phyloP scores from a whole-genome alignment of 2,888 invertebrate genomes.

The Pandemis cinnamomeana region DNA sequence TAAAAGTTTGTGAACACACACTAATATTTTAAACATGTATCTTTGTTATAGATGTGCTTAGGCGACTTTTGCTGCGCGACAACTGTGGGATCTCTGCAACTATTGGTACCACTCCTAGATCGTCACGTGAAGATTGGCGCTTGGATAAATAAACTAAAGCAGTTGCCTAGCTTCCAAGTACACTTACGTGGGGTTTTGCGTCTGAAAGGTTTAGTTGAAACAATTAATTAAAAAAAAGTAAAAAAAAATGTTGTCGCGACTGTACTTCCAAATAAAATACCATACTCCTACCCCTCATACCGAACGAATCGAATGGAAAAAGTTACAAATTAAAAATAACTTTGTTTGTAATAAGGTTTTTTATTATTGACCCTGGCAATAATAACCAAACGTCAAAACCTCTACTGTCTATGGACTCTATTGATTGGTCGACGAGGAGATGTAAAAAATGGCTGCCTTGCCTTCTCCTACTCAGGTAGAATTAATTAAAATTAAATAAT shows the following conservation, averaged over 20 bases:
- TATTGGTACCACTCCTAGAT: conserved; percentile 66
- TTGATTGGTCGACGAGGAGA: conserved; percentile 85
- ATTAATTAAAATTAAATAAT: conserved; percentile 66
- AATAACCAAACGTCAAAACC: conserved; percentile 62
- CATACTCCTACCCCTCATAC: too few species aligned
- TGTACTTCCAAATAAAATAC: conserved; percentile 14
- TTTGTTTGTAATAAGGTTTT: neutral
- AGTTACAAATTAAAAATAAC: conserved; percentile 13
- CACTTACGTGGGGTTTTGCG: conserved; percentile 62
- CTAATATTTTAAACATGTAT: neutral
- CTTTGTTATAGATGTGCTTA: conserved; percentile 61
- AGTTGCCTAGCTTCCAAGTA: conserved; percentile 60
- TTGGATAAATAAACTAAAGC: conserved; percentile 70
- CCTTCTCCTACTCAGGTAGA: conserved; percentile 94
- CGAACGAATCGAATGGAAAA: too few species aligned
- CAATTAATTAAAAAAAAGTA: conserved; percentile 25
- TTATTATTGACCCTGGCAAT: conserved; percentile 27
- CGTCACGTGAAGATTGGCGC: conserved; percentile 61
- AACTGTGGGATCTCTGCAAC: conserved; percentile 73
- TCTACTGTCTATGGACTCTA: conserved; percentile 74
- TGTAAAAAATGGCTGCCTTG: conserved; percentile 92
- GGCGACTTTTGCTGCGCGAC: conserved; percentile 73
- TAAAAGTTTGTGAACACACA: neutral
- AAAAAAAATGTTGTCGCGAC: conserved; percentile 1
- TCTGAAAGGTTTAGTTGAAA: conserved; percentile 53